These are phyloP conservation scores for Gasterosteus aculeatus DNA, from an alignment of 2,113 vertebrate genomes.

Conservation along the genomic window DNA sequence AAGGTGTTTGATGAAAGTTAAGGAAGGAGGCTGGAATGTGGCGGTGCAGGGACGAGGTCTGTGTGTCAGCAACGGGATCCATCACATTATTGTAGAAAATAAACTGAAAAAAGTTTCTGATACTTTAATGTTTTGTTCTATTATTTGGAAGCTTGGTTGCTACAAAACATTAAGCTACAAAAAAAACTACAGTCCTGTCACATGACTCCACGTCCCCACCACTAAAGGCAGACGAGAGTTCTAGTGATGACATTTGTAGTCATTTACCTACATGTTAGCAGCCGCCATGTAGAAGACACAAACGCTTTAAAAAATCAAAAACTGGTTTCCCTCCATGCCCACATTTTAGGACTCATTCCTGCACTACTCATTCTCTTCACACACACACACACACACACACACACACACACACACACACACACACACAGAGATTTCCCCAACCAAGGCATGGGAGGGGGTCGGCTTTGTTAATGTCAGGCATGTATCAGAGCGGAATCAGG, in stretches of 20 bases:
- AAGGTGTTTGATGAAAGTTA: constrained; percentile 17
- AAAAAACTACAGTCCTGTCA: neutral
- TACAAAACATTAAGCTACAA: neutral
- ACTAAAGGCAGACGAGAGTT: neutral
- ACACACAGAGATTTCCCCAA: no score
- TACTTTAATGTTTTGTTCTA: neutral
- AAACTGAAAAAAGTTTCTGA: neutral
- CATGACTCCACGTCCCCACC: neutral
- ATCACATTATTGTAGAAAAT: neutral
- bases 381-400: no score
- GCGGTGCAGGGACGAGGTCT: neutral
- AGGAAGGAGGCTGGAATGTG: neutral
- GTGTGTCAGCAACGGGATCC: no score
- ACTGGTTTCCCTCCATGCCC: no score
- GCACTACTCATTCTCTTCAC: no score
- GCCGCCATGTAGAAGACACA: no score
- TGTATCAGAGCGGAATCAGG: constrained; percentile 50
- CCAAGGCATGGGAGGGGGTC: no score
- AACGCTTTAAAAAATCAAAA: no score
- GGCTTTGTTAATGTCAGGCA: constrained; percentile 9
- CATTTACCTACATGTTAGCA: no score
- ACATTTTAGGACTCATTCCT: no score
- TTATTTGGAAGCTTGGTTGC: no score
- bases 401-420: no score
- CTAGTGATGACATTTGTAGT: neutral